A percentile compares a stretch with the other conserved stretches of the same genome.
phyloP scores from a whole-genome alignment of 2,888 invertebrate genomes.

The Patella caerulea region DNA sequence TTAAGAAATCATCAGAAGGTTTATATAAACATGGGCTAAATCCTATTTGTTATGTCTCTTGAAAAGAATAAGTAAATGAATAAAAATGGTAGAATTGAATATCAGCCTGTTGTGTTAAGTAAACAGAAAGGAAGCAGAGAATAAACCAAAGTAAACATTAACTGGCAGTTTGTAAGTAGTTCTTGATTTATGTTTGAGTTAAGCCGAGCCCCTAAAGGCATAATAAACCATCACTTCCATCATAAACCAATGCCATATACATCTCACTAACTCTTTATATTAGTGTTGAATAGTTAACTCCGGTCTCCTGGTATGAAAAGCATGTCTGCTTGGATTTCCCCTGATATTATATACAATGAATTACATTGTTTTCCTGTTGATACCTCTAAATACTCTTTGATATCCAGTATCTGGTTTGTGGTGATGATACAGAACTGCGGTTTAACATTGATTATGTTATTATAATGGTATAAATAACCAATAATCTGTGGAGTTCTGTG shows the following conservation, averaged over 20 bases:
- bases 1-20: too few species aligned
- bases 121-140: neutral
- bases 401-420: too few species aligned
- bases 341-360: too few species aligned
- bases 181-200: conserved; percentile 1
- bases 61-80: too few species aligned
- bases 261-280: neutral
- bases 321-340: neutral
- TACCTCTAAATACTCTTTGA: too few species aligned
- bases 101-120: neutral
- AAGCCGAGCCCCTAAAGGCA: conserved; percentile 5
- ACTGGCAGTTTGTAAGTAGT: neutral
- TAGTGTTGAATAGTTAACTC: conserved; percentile 3
- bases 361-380: too few species aligned
- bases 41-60: too few species aligned
- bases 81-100: neutral
- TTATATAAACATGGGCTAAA: too few species aligned
- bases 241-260: neutral
- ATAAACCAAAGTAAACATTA: neutral
- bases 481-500: too few species aligned
- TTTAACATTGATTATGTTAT: too few species aligned
- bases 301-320: neutral
- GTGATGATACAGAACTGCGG: too few species aligned
- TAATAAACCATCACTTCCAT: conserved; percentile 5
- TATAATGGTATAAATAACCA: too few species aligned